These are phyloP conservation scores for Oostethus manadensis DNA, from an alignment of 2,113 vertebrate genomes.

Conservation along the genomic window DNA sequence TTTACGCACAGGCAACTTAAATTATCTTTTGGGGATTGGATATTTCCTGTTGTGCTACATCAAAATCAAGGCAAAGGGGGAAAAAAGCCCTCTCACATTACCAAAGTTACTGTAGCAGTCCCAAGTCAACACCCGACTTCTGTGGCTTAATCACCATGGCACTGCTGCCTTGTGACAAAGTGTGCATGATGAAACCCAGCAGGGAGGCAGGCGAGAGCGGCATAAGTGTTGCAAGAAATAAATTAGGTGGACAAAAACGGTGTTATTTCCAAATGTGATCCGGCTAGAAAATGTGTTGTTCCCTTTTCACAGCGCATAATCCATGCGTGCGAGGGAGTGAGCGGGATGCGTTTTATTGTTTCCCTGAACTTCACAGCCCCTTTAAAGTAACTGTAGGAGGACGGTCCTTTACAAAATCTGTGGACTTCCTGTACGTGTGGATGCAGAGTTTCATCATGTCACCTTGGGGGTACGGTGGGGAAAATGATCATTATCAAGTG, in stretches of 20 bases:
- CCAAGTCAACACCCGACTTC: constrained; percentile 48
- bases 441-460: constrained; percentile 59
- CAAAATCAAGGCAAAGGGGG: constrained; percentile 26
- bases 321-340: constrained; percentile 57
- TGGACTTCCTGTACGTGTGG: constrained; percentile 24
- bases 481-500: constrained; percentile 43
- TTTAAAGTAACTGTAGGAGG: neutral
- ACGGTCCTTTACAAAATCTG: neutral
- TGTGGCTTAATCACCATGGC: constrained; percentile 55
- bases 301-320: constrained; percentile 49
- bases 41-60: constrained; percentile 10
- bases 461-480: constrained; percentile 34
- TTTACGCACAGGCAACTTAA: no score
- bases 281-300: constrained; percentile 53
- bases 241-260: constrained; percentile 51
- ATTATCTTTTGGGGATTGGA: constrained; percentile 1
- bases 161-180: constrained; percentile 58
- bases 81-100: constrained; percentile 25
- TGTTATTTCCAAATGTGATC: constrained; percentile 58
- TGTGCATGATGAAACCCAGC: constrained; percentile 68
- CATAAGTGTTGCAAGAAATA: constrained; percentile 62
- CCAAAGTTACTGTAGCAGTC: constrained; percentile 49
- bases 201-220: constrained; percentile 45
- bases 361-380: constrained; percentile 46
- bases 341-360: constrained; percentile 54